Conservation (phyloP, 2,113 vertebrate genomes). For the Prochilodus magdalenae region DNA sequence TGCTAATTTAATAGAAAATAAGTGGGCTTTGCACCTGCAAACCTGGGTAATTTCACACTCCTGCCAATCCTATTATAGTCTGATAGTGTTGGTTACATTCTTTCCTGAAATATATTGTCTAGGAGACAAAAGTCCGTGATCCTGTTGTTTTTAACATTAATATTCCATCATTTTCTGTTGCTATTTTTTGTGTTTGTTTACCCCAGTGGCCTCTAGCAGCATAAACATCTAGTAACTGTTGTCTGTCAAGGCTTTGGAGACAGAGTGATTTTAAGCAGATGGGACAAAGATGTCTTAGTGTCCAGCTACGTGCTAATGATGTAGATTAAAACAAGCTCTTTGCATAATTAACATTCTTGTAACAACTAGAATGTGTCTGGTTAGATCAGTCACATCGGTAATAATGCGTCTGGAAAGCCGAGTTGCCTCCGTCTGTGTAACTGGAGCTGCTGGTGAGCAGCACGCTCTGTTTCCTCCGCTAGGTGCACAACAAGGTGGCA, state of each 20-base stretch:
- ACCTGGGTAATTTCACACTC: slow-evolving; percentile 52
- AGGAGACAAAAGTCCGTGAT: background rate
- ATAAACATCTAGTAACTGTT: background rate
- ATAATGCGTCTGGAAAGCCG: slow-evolving; percentile 33
- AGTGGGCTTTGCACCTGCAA: slow-evolving; percentile 37
- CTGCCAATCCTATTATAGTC: slow-evolving; percentile 48
- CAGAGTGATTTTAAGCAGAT: slow-evolving; percentile 26
- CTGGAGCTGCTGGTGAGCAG: background rate
- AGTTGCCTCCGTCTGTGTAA: slow-evolving; percentile 23
- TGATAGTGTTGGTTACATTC: slow-evolving; percentile 38
- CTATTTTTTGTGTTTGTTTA: background rate
- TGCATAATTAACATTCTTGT: slow-evolving; percentile 46
- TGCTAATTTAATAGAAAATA: slow-evolving; percentile 51
- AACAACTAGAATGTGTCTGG: slow-evolving; percentile 42
- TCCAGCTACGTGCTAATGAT: slow-evolving; percentile 26
- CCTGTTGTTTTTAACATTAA: background rate
- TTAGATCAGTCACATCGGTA: slow-evolving; percentile 45
- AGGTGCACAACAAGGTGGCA: slow-evolving; percentile 8
- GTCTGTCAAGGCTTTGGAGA: background rate
- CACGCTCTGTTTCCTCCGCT: background rate
- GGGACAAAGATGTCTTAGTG: slow-evolving; percentile 13
- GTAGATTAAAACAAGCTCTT: slow-evolving; percentile 38
- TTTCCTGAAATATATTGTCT: slow-evolving; percentile 22
- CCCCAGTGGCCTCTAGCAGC: background rate
- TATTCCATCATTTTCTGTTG: background rate